Percentiles rank a stretch among this genome's conserved stretches.
phyloP scores from a whole-genome alignment of 2,888 invertebrate genomes.

The Drosophila rellima region DNA sequence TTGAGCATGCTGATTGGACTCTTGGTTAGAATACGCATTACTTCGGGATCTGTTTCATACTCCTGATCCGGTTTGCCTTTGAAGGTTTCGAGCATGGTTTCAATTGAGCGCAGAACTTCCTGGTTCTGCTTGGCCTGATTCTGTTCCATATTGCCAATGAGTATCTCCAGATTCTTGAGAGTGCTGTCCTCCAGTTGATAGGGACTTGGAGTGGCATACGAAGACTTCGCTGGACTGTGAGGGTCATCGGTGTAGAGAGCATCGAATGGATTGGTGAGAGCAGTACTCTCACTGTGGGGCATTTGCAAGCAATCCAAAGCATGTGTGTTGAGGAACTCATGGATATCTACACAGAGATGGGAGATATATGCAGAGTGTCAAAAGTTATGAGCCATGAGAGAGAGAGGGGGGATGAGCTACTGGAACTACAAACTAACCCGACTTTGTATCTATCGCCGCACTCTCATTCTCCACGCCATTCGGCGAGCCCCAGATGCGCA shows the following conservation, averaged over 20 bases:
- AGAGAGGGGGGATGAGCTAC: constrained; percentile 4
- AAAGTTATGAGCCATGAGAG: constrained; percentile 17
- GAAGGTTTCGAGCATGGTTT: constrained; percentile 82
- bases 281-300: constrained; percentile 53
- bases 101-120: constrained; percentile 81
- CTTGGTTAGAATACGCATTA: constrained; percentile 83
- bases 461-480: constrained; percentile 90
- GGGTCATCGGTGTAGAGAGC: constrained; percentile 58
- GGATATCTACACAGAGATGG: constrained; percentile 82
- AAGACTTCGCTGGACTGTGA: constrained; percentile 65
- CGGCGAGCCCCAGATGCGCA: constrained; percentile 92
- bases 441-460: constrained; percentile 84
- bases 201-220: constrained; percentile 69
- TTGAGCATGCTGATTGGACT: constrained; percentile 83
- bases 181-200: constrained; percentile 79
- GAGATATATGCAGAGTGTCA: constrained; percentile 29
- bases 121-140: constrained; percentile 85
- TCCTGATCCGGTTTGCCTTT: constrained; percentile 75
- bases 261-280: constrained; percentile 64
- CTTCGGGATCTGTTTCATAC: constrained; percentile 77
- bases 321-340: constrained; percentile 84
- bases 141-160: constrained; percentile 86
- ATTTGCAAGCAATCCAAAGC: constrained; percentile 82
- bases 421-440: constrained; percentile 72
- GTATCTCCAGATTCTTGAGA: constrained; percentile 85